A percentile compares a stretch with the other conserved stretches of the same genome.
Evolutionary conservation across 1,140 invertebrate species (phyloP).

Genomic region (Manduca sexta): DNA sequence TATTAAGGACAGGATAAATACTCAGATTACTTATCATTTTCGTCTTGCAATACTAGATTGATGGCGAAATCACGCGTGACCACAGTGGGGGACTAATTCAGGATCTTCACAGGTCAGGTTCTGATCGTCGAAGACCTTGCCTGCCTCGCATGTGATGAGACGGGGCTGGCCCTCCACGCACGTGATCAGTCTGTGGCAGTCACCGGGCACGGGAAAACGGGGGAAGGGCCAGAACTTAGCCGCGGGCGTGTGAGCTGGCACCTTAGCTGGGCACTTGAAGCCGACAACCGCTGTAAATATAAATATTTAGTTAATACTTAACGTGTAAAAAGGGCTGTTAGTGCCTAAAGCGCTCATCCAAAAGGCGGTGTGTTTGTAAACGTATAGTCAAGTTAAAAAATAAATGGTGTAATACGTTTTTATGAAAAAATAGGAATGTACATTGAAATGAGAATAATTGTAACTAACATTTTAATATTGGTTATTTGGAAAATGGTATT

Average conservation of each 20-base stretch:
- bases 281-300: conserved; percentile 79
- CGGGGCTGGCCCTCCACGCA: conserved; percentile 91
- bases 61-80: conserved; percentile 34
- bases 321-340: too few relatives aligned
- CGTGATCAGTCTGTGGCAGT: conserved; percentile 88
- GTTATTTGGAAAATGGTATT: too few relatives aligned
- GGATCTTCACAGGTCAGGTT: conserved; percentile 88
- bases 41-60: conserved; percentile 23
- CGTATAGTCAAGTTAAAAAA: too few relatives aligned
- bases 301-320: not conserved
- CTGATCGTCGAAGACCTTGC: conserved; percentile 88
- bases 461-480: too few relatives aligned
- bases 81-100: conserved; percentile 80
- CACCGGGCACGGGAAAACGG: conserved; percentile 87
- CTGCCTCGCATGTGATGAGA: conserved; percentile 89
- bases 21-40: conserved; percentile 25
- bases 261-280: conserved; percentile 88
- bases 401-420: too few relatives aligned
- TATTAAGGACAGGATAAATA: not conserved
- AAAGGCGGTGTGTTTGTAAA: too few relatives aligned
- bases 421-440: too few relatives aligned
- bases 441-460: too few relatives aligned
- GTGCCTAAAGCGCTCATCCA: not conserved
- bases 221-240: conserved; percentile 94
- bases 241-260: conserved; percentile 83